Base-by-base conservation (phyloP, 2,797 vertebrate species). In the Chloroceryle inda region DNA sequence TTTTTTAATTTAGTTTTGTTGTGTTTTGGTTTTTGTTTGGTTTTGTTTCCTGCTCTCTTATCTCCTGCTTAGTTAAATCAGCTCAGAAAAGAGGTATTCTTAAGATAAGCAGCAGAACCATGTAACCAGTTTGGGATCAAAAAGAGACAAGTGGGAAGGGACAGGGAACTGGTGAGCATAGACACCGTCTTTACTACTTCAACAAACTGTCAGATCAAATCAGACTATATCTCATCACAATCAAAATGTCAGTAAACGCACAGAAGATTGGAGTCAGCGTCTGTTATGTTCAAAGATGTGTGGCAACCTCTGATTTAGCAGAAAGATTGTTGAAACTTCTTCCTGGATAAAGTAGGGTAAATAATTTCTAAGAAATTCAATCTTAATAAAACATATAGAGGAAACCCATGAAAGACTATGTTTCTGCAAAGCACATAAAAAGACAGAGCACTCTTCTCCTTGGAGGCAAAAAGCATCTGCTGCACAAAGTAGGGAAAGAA, bases 191-290 rank as follows among this genome's bases (percentile, higher is more conserved):
- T 37, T 53, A 53, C 42, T 59, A 26, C 67, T 82, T 63, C 67
- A 78, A 22, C 11, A 23, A 89, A 77, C 47, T 22, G 12, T 77
- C 47, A 47, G 50, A 62, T 84, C 29, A 81, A 77, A 84, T 24
- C 42, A 62, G 66, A 66, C 27, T 53, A 80, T 47, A 66, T 15
- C 59, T 61, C 2, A 12, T 66, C 31, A 66, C 2, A 56, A 81
- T 42, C 4, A 4, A 52, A 42, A 73, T 13, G 12, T 49, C 42
- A 67, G 0, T 45, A 87, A 85, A 38, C 9, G 35, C 47, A 45
- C 0, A 58, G 35, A 72, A 77, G 35, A 89, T 0, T 10, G 10
- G 15, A 78, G 52, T 22, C 58, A 49, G 47, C 2, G 1, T 31
- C 15, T 29, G 21, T 9, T 66, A 56, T 4, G 13, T 62, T 63